Evolutionary conservation across 2,113 vertebrate species (phyloP), one percentile per base, ranked within the genome.

Genomic region (Hippocampus barbouri): DNA sequence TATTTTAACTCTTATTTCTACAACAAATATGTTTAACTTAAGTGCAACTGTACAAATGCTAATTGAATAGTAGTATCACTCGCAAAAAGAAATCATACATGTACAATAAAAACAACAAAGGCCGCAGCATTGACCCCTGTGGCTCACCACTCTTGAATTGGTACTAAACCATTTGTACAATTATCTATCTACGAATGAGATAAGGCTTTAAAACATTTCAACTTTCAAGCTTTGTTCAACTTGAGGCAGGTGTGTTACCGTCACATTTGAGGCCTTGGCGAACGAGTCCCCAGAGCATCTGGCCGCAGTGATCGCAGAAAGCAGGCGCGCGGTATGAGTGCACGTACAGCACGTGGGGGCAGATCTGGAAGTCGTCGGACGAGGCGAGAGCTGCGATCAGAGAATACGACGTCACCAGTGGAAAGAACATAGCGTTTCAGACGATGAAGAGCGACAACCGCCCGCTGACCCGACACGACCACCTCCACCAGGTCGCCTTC

Each of bases 271-370:
- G 92, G 64, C 96, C 96, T 80, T 98, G 96, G 62, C 96, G 92
- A 86, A 98, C 95, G 82, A 98, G 93, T 54, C 96, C 96, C 95
- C 95, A 97, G 79, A 98, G 94, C 96, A 98, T 97, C 88, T 96
- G 95, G 66, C 95, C 96, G 0, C 96, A 98, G 91, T 97, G 94
- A 77, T 98, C 96, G 83, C 96, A 98, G 88, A 98, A 98, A 62
- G 96, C 95, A 64, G 96, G 96, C 45, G 96, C 94, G 89, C 96
- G 96, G 88, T 98, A 98, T 79, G 96, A 97, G 90, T 98, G 96
- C 30, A 98, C 96, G 54, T 95, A 94, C 23, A 98, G 94, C 16
- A 94, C 77, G 80, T 98, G 96, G 72, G 96, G 96, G 43, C 95
- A 94, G 81, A 96, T 97, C 92, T 96, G 95, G 89, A 97, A 96